A percentile compares a stretch with the other conserved stretches of the same genome.
These are phyloP conservation scores for Struthidea cinerea DNA, from an alignment of 2,113 vertebrate species.

Conservation along the genomic window DNA sequence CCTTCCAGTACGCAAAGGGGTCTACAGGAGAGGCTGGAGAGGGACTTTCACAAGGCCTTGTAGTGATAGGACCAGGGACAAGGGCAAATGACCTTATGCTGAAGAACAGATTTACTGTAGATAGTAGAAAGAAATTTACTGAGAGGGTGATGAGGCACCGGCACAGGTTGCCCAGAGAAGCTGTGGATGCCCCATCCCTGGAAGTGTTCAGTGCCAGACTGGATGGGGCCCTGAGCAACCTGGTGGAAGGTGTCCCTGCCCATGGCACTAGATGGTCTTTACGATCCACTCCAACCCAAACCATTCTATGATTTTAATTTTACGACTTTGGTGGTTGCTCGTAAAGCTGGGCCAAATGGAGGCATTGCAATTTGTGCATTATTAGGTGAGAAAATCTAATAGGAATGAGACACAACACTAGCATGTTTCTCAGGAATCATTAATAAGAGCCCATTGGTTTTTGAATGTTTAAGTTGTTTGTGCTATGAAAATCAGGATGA, in stretches of 20 bases:
- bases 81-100: background rate
- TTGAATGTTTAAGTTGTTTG: background rate
- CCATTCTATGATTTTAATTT: background rate
- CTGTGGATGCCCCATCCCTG: background rate
- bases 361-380: accelerated
- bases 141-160: background rate
- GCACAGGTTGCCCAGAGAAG: background rate
- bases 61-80: background rate
- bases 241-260: background rate
- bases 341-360: background rate
- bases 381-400: background rate
- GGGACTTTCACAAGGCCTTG: background rate
- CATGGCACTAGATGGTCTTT: background rate
- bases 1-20: background rate
- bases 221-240: background rate
- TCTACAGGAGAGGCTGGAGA: background rate
- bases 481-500: background rate
- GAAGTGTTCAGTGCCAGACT: background rate
- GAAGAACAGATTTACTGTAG: background rate
- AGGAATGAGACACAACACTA: background rate
- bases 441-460: background rate
- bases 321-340: background rate
- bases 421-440: accelerated
- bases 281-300: background rate
- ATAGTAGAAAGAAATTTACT: background rate